phyloP scores from a whole-genome alignment of 2,797 vertebrate genomes.

The Hozukius guyotensis region DNA sequence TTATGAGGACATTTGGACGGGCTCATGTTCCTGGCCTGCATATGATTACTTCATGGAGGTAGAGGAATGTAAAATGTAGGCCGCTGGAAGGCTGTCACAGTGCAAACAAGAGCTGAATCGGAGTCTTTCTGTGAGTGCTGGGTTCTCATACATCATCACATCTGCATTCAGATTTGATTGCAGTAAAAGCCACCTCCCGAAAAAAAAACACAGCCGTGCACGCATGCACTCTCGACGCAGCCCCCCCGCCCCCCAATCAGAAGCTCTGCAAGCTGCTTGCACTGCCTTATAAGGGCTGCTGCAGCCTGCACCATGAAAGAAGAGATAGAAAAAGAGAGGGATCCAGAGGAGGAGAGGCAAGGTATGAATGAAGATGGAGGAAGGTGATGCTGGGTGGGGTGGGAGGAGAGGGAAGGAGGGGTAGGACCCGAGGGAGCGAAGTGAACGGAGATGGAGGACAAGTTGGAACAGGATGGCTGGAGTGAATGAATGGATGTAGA shows the following conservation, averaged over 20 bases:
- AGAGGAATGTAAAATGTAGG: slow-evolving; percentile 49
- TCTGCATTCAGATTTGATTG: slow-evolving; percentile 25
- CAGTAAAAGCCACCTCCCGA: slow-evolving; percentile 38
- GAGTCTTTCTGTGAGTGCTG: not conserved
- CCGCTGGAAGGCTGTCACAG: not conserved
- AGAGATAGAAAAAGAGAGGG: slow-evolving; percentile 54
- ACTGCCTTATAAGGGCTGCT: slow-evolving; percentile 83
- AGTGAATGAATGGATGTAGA: not conserved
- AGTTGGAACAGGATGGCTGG: not conserved
- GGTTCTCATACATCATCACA: not conserved
- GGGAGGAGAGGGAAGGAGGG: not conserved
- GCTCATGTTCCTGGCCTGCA: slow-evolving; percentile 4
- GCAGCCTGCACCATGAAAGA: slow-evolving; percentile 55
- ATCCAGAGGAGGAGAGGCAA: slow-evolving; percentile 33
- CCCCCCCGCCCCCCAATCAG: slow-evolving; percentile 56
- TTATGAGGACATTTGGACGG: slow-evolving; percentile 45
- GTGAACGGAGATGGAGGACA: slow-evolving; percentile 1
- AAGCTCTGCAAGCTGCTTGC: slow-evolving; percentile 63
- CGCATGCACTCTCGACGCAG: not conserved
- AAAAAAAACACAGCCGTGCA: slow-evolving; percentile 9
- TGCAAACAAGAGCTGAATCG: slow-evolving; percentile 4
- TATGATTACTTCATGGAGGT: slow-evolving; percentile 40
- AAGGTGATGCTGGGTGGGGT: not conserved
- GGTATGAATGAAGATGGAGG: slow-evolving; percentile 48
- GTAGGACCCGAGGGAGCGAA: not conserved